Conservation (phyloP, 2,888 invertebrate genomes). For the Catocala nupta region DNA sequence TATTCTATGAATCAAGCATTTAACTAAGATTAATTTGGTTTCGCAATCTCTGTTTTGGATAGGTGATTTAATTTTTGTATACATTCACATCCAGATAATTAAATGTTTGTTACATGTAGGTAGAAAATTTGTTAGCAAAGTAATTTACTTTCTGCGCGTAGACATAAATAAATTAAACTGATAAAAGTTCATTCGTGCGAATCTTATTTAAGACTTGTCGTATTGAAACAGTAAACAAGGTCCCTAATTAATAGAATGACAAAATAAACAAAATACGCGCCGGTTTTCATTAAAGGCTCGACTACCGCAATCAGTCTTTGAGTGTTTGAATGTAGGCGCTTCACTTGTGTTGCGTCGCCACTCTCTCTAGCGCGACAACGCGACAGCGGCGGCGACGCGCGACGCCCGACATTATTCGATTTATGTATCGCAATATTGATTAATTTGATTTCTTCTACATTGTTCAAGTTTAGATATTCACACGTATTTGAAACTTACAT, state of each 20-base stretch:
- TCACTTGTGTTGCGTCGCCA: conserved; percentile 17
- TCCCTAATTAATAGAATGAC: conserved; percentile 75
- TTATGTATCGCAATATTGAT: conserved; percentile 11
- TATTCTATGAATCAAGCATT: conserved; percentile 36
- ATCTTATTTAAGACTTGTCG: conserved; percentile 69
- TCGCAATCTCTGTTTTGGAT: conserved; percentile 32
- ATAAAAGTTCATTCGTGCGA: conserved; percentile 73
- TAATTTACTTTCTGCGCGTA: conserved; percentile 61
- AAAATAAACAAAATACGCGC: conserved; percentile 70
- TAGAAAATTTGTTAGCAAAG: conserved; percentile 53
- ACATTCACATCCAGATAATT: conserved; percentile 36
- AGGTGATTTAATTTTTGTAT: conserved; percentile 39
- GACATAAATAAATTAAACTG: conserved; percentile 72
- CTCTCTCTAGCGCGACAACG: not conserved
- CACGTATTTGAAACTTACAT: too few relatives aligned
- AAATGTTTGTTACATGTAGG: conserved; percentile 38
- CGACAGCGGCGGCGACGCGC: too few relatives aligned
- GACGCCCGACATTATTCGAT: conserved; percentile 13
- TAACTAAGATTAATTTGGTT: conserved; percentile 38
- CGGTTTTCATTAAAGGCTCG: conserved; percentile 59
- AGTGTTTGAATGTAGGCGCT: conserved; percentile 23
- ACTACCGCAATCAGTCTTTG: conserved; percentile 56
- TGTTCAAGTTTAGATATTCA: too few relatives aligned
- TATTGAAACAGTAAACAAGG: conserved; percentile 75
- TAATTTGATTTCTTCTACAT: not conserved